Base-by-base conservation (phyloP, 2,113 vertebrate species). In the Rousettus leschenaultii region DNA sequence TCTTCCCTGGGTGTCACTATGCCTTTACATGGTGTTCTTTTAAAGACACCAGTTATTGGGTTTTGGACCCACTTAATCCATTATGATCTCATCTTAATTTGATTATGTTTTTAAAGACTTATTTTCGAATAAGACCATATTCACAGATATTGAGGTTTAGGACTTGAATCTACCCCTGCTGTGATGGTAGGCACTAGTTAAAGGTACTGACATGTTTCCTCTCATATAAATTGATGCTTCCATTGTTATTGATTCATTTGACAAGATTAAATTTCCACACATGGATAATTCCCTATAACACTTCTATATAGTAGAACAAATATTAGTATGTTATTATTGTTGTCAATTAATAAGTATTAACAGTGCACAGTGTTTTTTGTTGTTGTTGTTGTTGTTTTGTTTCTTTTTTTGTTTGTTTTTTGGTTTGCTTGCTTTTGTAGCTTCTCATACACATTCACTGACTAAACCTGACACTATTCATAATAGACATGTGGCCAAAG, bases 151-250 rank as follows among this genome's bases (percentile, higher is more conserved):
- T 40, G 7, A 77, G 9, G 53, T 14, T 38, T 38, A 68, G 6
- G 16, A 59, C 10, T 82, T 65, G 21, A 68, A n/a, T 5, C 8
- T 13, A 57, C 1, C 0, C 78, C 45, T 61, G 21, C 28, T 91
- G 30, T 59, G 33, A 48, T 9, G n/a, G 12, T 38, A 85, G 53
- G 38, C 80, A 35, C 33, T 45, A 1, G 10, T 68, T 93, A 74
- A 84, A 73, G 2, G 12, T 30, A 5, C 3, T 51, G 1, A 38
- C 1, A 18, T 51, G 51, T 19, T n/a, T 3, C 0, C 2, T 4
- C 15, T 73, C 61, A 24, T 14, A n/a, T n/a, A 84, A 28, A 71
- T 89, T 19, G 63, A 65, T n/a, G 6, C 10, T 85, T 74, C 24
- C 18, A 61, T 51, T 48, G 11, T 84, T 68, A 96, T 5, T 74